Percentiles rank a stretch among this genome's conserved stretches.
Conservation (phyloP, 2,797 vertebrate species). For the Pseudopleuronectes americanus region DNA sequence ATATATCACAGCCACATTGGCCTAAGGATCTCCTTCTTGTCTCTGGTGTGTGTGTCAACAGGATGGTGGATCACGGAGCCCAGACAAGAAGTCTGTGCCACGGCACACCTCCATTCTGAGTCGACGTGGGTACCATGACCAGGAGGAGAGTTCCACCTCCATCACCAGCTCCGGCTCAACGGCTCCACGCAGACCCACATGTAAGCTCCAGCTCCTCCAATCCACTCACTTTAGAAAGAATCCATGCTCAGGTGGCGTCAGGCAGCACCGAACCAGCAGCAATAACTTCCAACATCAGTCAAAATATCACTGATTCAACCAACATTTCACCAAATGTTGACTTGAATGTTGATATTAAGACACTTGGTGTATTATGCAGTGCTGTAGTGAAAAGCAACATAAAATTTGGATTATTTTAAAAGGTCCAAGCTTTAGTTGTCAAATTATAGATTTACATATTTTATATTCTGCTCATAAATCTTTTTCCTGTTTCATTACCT, state of each 20-base stretch:
- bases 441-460: no score
- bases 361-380: not conserved
- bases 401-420: not conserved
- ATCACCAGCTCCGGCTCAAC: conserved; percentile 87
- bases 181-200: conserved; percentile 90
- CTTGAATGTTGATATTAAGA: not conserved
- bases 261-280: not conserved
- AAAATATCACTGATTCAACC: not conserved
- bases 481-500: not conserved
- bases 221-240: conserved; percentile 3
- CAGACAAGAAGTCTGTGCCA: conserved; percentile 92
- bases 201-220: conserved; percentile 80
- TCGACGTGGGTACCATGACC: conserved; percentile 88
- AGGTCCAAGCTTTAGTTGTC: no score
- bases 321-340: not conserved
- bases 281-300: not conserved
- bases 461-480: no score
- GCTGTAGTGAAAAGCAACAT: not conserved
- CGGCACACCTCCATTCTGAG: conserved; percentile 91
- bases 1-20: not conserved
- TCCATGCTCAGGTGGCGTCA: not conserved
- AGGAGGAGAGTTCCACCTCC: conserved; percentile 93
- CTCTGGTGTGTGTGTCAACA: conserved; percentile 63
- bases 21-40: conserved; percentile 20
- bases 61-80: conserved; percentile 93